These are phyloP conservation scores for Fulmarus glacialis DNA, from an alignment of 2,113 vertebrate genomes.

Conservation along the genomic window DNA sequence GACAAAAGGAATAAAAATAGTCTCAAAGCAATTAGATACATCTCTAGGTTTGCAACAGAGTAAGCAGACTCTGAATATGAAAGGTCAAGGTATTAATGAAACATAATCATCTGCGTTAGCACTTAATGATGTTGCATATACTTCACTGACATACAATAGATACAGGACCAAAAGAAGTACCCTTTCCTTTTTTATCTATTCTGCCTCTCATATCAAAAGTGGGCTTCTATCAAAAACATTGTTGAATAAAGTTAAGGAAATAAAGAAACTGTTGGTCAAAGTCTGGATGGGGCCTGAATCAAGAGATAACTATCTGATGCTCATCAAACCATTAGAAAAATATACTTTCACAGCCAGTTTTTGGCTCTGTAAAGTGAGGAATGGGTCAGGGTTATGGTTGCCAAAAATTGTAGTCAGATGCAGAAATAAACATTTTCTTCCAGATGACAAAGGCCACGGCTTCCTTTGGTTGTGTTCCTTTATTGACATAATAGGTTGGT, in stretches of 20 bases:
- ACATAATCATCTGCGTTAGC: background rate
- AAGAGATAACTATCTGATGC: background rate
- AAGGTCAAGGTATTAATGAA: background rate
- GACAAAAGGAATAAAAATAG: background rate
- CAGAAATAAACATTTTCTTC: background rate
- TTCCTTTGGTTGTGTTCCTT: constrained; percentile 6
- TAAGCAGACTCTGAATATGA: background rate
- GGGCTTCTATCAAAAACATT: background rate
- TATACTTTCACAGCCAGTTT: background rate
- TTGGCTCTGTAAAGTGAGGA: constrained; percentile 31
- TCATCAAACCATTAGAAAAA: constrained; percentile 19
- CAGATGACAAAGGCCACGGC: background rate
- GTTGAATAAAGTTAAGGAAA: background rate
- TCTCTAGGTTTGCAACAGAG: background rate
- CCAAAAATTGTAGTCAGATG: background rate
- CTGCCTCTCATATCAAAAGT: background rate
- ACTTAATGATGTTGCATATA: background rate
- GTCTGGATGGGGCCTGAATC: background rate
- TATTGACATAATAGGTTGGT: background rate
- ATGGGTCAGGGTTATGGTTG: background rate
- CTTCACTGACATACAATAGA: background rate
- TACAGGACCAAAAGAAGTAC: background rate
- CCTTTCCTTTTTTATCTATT: background rate
- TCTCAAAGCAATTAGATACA: background rate
- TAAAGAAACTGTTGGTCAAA: background rate